A percentile compares a stretch with the other conserved stretches of the same genome.
These are phyloP conservation scores for Ciconia boyciana DNA, from an alignment of 2,113 vertebrate species.

Conservation along the genomic window DNA sequence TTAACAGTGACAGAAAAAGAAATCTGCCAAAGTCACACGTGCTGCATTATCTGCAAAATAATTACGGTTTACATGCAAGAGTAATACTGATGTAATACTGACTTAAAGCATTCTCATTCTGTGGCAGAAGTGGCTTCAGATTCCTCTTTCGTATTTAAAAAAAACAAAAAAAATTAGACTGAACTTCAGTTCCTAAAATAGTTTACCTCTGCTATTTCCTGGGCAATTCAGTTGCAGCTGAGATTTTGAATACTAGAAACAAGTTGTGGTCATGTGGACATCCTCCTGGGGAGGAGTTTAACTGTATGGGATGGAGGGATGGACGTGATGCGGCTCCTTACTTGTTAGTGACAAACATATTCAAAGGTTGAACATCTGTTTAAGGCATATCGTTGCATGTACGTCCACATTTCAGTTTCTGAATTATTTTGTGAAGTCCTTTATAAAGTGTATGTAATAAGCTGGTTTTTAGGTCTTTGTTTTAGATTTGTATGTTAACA, in stretches of 20 bases:
- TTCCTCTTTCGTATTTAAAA: not conserved
- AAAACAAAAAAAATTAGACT: not conserved
- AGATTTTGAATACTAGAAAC: not conserved
- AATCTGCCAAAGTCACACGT: not conserved
- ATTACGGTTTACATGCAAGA: fast-evolving
- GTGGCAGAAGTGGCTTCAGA: not conserved
- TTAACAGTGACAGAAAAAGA: not conserved
- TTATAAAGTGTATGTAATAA: not conserved
- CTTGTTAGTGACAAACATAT: not conserved
- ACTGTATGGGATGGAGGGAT: not conserved
- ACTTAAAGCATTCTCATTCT: not conserved
- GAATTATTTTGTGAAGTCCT: not conserved
- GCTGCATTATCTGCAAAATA: not conserved
- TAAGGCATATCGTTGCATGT: fast-evolving
- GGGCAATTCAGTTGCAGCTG: not conserved
- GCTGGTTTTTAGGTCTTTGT: not conserved
- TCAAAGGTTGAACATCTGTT: not conserved
- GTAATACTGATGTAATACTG: not conserved
- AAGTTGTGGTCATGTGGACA: not conserved
- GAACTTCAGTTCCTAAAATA: not conserved
- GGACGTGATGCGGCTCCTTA: not conserved
- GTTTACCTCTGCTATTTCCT: not conserved
- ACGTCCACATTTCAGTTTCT: not conserved
- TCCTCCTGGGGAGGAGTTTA: not conserved
- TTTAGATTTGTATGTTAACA: not conserved